These are phyloP conservation scores for Antrozous pallidus DNA, from an alignment of 2,797 vertebrate genomes.

Conservation along the genomic window DNA sequence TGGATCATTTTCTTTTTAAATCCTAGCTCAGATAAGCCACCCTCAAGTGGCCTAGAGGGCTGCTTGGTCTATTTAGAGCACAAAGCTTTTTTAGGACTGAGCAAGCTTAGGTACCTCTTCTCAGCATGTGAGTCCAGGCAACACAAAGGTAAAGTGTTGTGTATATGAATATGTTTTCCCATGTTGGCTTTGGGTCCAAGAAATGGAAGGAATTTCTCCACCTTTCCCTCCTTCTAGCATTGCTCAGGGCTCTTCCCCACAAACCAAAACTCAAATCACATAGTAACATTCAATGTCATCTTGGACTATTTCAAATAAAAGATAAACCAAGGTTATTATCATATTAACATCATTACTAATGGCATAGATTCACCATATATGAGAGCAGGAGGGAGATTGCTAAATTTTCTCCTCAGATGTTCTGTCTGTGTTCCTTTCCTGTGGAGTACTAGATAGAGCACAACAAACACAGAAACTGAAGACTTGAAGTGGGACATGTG, in stretches of 20 bases:
- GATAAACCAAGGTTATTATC: background rate
- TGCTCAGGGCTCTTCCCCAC: background rate
- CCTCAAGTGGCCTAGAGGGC: background rate
- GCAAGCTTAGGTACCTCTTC: background rate
- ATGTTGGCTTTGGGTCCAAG: background rate
- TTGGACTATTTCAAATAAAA: background rate
- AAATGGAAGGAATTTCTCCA: background rate
- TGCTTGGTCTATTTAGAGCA: background rate
- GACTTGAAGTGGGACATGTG: background rate
- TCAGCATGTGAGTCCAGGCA: background rate
- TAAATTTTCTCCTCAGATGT: background rate
- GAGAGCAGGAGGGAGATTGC: background rate
- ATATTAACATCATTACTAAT: background rate
- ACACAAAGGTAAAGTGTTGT: background rate
- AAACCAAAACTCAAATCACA: background rate
- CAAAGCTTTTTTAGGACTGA: background rate
- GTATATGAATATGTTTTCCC: background rate
- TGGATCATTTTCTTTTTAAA: background rate
- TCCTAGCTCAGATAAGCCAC: background rate
- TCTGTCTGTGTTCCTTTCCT: background rate
- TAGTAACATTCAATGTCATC: background rate
- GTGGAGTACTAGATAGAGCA: background rate
- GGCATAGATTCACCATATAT: background rate
- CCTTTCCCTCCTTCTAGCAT: background rate
- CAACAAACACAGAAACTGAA: background rate